These are phyloP conservation scores for Thereva nobilitata DNA, from an alignment of 2,888 invertebrate species.

Conservation along the genomic window DNA sequence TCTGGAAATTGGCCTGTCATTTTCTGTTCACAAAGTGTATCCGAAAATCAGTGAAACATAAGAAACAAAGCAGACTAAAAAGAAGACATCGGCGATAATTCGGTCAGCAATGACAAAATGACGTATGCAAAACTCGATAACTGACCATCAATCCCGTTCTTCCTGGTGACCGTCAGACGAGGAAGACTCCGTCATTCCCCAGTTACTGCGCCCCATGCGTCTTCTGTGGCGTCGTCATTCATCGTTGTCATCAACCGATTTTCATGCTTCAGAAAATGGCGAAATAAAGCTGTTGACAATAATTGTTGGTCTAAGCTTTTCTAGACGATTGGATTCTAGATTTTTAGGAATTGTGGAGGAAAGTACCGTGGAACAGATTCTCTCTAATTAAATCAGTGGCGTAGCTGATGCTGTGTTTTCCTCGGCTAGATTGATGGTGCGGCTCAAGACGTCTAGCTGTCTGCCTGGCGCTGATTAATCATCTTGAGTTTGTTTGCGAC, in stretches of 20 bases:
- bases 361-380: no score
- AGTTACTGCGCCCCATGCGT: background rate
- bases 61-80: background rate
- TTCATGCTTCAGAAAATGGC: constrained; percentile 5
- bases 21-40: constrained; percentile 13
- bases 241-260: constrained; percentile 1
- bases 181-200: background rate
- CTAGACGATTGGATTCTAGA: no score
- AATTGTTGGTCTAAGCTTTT: background rate
- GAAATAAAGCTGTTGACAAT: background rate
- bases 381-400: no score
- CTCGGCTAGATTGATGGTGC: no score
- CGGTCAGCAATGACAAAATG: constrained; percentile 15
- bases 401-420: no score
- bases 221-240: background rate
- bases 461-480: no score
- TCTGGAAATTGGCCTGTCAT: constrained; percentile 11
- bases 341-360: no score
- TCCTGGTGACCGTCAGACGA: background rate
- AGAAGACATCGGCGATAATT: background rate
- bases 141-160: background rate
- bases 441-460: no score
- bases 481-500: no score
- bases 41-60: background rate
- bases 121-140: constrained; percentile 1